Conservation (phyloP, 2,888 invertebrate species). For the Diarsia rubi region DNA sequence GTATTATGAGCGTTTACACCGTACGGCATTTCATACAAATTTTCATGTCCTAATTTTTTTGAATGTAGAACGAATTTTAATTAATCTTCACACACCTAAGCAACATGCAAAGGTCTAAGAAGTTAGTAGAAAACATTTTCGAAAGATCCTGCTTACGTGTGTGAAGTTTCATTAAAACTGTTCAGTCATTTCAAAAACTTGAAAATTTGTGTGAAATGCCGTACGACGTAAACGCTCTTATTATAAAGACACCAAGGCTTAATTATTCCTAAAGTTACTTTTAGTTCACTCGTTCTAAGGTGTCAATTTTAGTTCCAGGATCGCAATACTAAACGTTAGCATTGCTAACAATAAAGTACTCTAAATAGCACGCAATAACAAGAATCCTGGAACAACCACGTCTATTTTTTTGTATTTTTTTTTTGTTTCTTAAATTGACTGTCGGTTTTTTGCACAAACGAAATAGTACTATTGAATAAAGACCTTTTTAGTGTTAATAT, state of each 20-base stretch:
- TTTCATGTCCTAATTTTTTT: too few relatives aligned
- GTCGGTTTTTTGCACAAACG: constrained; percentile 64
- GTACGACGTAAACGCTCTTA: constrained; percentile 7
- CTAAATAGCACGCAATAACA: constrained; percentile 35
- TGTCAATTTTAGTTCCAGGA: constrained; percentile 38
- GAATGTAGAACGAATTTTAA: too few relatives aligned
- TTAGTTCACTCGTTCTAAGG: constrained; percentile 48
- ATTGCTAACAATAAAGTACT: constrained; percentile 30
- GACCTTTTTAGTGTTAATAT: constrained; percentile 61
- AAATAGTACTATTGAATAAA: constrained; percentile 63
- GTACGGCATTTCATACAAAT: too few relatives aligned
- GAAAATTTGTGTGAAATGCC: too few relatives aligned
- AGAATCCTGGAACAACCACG: constrained; percentile 32
- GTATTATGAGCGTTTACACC: constrained; percentile 47
- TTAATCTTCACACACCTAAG: too few relatives aligned
- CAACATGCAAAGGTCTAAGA: too few relatives aligned
- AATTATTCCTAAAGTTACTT: constrained; percentile 57
- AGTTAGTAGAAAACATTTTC: too few relatives aligned
- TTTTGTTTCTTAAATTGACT: constrained; percentile 45
- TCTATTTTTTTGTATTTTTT: not conserved
- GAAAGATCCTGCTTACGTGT: too few relatives aligned
- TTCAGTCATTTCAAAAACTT: too few relatives aligned
- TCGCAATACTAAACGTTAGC: constrained; percentile 20
- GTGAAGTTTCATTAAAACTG: too few relatives aligned
- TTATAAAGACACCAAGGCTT: constrained; percentile 67